Conservation (phyloP, 2,113 vertebrate species). For the Galbula dea region DNA sequence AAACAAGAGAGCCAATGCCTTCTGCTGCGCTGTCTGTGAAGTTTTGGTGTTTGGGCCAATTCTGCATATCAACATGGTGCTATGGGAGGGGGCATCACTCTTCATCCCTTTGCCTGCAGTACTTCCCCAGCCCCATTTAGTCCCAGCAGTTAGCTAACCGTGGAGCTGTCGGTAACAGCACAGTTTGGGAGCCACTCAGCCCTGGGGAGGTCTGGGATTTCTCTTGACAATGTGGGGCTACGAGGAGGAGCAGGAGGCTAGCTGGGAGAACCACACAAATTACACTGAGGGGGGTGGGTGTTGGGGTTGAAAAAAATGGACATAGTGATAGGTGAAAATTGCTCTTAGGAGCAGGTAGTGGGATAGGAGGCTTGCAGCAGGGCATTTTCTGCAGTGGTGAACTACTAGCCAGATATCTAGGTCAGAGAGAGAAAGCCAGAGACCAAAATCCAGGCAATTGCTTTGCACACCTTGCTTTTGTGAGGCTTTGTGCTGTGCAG, state of each 20-base stretch:
- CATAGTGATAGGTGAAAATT: background rate
- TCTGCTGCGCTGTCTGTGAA: constrained; percentile 84
- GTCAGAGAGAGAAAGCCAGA: background rate
- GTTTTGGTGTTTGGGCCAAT: constrained; percentile 79
- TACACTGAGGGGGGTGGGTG: constrained; percentile 69
- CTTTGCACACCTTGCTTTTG: background rate
- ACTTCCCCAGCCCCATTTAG: constrained; percentile 73
- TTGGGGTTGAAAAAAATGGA: no score
- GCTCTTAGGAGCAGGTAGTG: constrained; percentile 43
- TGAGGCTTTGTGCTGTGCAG: background rate
- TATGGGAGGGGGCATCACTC: constrained; percentile 71
- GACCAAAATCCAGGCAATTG: background rate
- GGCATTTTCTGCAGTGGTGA: constrained; percentile 6
- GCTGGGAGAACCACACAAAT: constrained; percentile 83
- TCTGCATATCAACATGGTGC: constrained; percentile 70
- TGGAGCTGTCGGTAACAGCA: constrained; percentile 75
- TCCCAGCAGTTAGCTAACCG: constrained; percentile 77
- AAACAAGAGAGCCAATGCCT: constrained; percentile 79
- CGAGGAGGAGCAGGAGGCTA: constrained; percentile 72
- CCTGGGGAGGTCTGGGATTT: constrained; percentile 79
- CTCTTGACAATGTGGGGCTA: constrained; percentile 64
- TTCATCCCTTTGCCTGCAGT: constrained; percentile 77
- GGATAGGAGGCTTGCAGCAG: constrained; percentile 6
- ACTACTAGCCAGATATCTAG: constrained; percentile 36
- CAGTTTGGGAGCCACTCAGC: constrained; percentile 62